These are phyloP conservation scores for Helogale parvula DNA, from an alignment of 2,113 vertebrate species.

Conservation along the genomic window DNA sequence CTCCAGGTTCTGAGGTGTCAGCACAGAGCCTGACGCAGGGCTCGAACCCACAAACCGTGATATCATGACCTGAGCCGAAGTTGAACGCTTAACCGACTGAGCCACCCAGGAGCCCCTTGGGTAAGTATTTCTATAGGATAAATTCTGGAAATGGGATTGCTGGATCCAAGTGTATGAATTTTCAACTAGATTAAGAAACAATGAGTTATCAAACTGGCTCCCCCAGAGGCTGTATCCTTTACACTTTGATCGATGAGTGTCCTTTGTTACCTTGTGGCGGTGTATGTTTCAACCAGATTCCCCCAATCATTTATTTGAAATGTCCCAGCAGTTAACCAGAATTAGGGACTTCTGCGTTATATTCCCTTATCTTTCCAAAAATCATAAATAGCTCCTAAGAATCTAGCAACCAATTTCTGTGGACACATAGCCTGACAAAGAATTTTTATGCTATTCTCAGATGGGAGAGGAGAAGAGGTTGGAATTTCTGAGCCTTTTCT, in stretches of 20 bases:
- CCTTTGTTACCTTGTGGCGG: background rate
- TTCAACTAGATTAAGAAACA: constrained; percentile 65
- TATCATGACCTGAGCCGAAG: no score
- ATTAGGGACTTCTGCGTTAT: constrained; percentile 9
- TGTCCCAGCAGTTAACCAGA: background rate
- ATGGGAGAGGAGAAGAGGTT: background rate
- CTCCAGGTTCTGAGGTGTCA: no score
- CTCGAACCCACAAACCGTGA: no score
- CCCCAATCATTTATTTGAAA: constrained; percentile 29
- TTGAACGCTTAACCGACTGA: no score
- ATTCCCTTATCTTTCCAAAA: constrained; percentile 39
- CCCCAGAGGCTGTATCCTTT: background rate
- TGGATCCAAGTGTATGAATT: constrained; percentile 26
- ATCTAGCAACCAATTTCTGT: constrained; percentile 44
- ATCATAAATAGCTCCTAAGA: constrained; percentile 32
- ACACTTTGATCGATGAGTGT: constrained; percentile 1
- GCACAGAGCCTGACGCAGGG: no score
- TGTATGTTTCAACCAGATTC: background rate
- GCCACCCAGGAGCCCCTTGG: background rate
- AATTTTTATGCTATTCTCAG: background rate
- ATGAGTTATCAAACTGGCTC: constrained; percentile 31
- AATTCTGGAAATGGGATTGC: constrained; percentile 25
- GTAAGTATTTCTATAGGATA: constrained; percentile 30
- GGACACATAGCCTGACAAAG: background rate
- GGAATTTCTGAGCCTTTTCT: background rate